These are phyloP conservation scores for Drosophila planitibia DNA, from an alignment of 2,888 invertebrate genomes.

Conservation along the genomic window DNA sequence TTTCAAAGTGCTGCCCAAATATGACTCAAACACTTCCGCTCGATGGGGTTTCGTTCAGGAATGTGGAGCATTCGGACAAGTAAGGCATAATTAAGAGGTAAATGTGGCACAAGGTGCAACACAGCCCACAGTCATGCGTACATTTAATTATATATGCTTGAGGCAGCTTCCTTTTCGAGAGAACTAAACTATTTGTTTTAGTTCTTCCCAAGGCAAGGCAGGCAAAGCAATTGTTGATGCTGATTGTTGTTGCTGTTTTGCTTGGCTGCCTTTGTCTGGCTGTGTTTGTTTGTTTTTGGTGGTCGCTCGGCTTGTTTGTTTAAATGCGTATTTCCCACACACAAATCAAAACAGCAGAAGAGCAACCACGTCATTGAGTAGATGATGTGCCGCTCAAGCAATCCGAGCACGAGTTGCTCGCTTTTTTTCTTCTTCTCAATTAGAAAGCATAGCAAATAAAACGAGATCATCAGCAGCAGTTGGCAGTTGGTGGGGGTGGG, in stretches of 20 bases:
- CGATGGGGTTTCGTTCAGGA: not conserved
- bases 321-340: constrained; percentile 35
- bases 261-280: constrained; percentile 15
- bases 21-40: not conserved
- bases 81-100: not conserved
- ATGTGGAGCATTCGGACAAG: not conserved
- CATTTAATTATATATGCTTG: not conserved
- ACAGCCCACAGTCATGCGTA: not conserved
- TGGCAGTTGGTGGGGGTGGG: not conserved
- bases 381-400: constrained; percentile 52
- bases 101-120: not conserved
- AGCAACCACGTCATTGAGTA: constrained; percentile 5
- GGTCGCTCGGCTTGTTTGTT: constrained; percentile 54
- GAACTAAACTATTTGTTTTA: constrained; percentile 1
- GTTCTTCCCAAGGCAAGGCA: not conserved
- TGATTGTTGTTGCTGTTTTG: constrained; percentile 9
- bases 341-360: constrained; percentile 48
- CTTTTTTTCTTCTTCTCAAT: constrained; percentile 62
- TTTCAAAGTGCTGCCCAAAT: not conserved
- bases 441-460: constrained; percentile 72
- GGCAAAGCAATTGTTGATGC: not conserved
- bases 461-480: constrained; percentile 35
- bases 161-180: not conserved
- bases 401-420: constrained; percentile 67
- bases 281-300: constrained; percentile 30